Conservation (phyloP, 2,888 invertebrate species). For the Invenusta paracnida region DNA sequence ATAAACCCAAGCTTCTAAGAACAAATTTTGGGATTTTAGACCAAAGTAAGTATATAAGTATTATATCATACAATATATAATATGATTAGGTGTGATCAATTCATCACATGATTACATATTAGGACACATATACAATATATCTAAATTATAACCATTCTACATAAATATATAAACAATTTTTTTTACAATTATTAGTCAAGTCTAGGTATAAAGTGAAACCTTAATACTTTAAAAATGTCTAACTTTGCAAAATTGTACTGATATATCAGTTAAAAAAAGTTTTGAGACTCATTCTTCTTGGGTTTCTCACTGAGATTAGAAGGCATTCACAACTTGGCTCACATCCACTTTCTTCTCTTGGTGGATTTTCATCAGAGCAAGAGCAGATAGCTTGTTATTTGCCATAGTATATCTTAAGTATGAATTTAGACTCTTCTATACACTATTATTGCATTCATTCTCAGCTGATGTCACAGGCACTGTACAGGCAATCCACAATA, state of each 20-base stretch:
- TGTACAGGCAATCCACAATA: no score
- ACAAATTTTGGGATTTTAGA: conserved; percentile 5
- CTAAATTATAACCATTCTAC: not conserved
- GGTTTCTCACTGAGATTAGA: conserved; percentile 25
- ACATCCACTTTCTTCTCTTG: conserved; percentile 5
- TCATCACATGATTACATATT: no score
- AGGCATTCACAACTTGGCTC: not conserved
- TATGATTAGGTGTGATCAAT: not conserved
- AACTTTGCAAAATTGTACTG: conserved; percentile 10
- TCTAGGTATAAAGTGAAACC: no score
- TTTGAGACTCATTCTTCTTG: conserved; percentile 3
- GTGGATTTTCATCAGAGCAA: conserved; percentile 1
- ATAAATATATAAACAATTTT: conserved; percentile 17
- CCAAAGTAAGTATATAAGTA: not conserved
- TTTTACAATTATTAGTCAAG: not conserved
- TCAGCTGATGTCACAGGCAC: not conserved
- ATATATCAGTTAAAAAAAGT: conserved; percentile 11
- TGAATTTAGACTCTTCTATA: conserved; percentile 15
- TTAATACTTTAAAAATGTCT: conserved; percentile 24
- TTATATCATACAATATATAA: not conserved
- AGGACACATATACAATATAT: no score
- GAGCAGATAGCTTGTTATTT: conserved; percentile 5
- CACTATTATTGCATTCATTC: conserved; percentile 5
- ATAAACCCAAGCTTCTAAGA: not conserved
- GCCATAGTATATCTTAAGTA: conserved; percentile 21